Evolutionary conservation across 37 sponge, comb jelly and placozoan genomes (phyloP).

Genomic region (Geodia barretti): DNA sequence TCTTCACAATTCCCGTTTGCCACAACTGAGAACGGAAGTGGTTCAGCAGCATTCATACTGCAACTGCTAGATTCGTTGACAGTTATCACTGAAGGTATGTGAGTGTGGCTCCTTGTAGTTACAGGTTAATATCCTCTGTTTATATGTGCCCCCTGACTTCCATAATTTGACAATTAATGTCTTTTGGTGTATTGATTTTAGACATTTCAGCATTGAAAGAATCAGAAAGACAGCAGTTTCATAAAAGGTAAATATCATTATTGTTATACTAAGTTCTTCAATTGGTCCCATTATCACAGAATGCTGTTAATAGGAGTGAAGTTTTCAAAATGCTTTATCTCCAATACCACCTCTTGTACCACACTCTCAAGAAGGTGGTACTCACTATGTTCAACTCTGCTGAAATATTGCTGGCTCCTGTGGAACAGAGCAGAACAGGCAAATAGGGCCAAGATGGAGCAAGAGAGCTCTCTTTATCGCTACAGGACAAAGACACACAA

Average conservation of each 20-base stretch:
- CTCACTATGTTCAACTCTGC: conserved; percentile 1
- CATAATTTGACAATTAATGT: no score
- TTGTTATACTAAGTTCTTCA: neutral
- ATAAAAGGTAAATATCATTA: neutral
- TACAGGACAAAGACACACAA: conserved; percentile 57
- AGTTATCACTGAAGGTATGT: neutral
- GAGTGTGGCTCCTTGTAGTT: neutral
- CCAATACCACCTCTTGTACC: neutral
- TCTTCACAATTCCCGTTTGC: neutral
- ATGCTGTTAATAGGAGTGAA: conserved; percentile 16
- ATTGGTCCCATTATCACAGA: neutral
- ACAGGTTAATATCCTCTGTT: neutral
- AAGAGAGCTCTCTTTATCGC: conserved; percentile 65
- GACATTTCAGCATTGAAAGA: neutral
- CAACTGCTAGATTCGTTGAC: neutral
- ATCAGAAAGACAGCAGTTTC: neutral
- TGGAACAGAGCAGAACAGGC: conserved; percentile 53
- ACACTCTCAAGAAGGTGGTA: conserved; percentile 17
- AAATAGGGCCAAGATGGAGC: conserved; percentile 32
- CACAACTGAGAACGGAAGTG: neutral
- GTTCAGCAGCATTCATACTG: neutral
- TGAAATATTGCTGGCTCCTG: conserved; percentile 29
- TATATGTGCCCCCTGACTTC: neutral
- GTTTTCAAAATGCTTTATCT: neutral
- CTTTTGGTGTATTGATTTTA: neutral